phyloP scores from a whole-genome alignment of 2,797 vertebrate genomes.

The Loriculus beryllinus region DNA sequence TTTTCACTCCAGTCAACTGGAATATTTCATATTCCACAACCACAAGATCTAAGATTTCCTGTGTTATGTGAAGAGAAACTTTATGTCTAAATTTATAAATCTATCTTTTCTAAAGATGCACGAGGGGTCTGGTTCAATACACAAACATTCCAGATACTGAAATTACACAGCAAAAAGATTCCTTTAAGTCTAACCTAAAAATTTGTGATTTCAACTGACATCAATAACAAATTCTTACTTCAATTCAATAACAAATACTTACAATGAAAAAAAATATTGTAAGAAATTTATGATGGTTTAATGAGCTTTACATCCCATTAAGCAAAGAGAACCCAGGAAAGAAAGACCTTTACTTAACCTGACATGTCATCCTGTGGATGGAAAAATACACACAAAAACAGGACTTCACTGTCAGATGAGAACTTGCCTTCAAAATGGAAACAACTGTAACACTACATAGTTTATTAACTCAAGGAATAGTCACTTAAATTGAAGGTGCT shows the following conservation, averaged over 20 bases:
- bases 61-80: background rate
- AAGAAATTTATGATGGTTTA: background rate
- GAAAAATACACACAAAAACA: slow-evolving; percentile 14
- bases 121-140: background rate
- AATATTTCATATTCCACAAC: background rate
- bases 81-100: background rate
- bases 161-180: background rate
- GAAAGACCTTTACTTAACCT: background rate
- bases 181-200: background rate
- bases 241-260: background rate
- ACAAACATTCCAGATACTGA: background rate
- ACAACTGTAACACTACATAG: background rate
- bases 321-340: slow-evolving; percentile 11
- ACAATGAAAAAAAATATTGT: background rate
- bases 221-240: background rate
- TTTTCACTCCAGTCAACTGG: background rate
- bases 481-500: background rate
- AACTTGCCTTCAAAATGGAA: background rate
- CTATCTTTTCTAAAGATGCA: background rate
- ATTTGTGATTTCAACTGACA: background rate
- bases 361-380: background rate
- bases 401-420: background rate
- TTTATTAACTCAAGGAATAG: background rate
- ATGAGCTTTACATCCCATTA: background rate
- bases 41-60: background rate